A percentile compares a stretch with the other conserved stretches of the same genome.
Conservation (phyloP, 2,797 vertebrate genomes). For the Strix occidentalis region DNA sequence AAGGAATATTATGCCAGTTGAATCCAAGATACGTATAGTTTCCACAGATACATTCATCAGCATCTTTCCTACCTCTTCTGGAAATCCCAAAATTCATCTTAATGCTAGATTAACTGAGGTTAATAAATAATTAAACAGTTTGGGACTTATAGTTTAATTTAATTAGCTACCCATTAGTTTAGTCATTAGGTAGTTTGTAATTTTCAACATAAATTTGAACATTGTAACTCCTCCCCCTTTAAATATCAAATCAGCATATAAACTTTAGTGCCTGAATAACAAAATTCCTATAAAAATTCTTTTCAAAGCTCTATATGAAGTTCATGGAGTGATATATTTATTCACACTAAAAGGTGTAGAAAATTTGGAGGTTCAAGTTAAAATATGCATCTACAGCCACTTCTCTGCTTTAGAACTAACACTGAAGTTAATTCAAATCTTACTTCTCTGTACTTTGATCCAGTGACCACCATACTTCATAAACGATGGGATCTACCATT, state of each 20-base stretch:
- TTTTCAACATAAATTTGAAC: not conserved
- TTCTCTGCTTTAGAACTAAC: not conserved
- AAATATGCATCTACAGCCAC: not conserved
- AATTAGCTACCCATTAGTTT: not conserved
- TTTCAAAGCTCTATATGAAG: not conserved
- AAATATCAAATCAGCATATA: not conserved
- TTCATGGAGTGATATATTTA: not conserved
- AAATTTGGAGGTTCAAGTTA: not conserved
- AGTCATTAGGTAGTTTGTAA: not conserved
- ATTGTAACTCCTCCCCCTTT: not conserved
- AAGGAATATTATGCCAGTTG: not conserved
- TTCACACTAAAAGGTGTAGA: not conserved
- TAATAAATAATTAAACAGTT: not conserved
- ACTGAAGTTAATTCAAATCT: not conserved
- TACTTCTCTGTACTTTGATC: not conserved
- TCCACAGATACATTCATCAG: not conserved
- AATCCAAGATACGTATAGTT: not conserved
- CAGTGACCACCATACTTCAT: not conserved
- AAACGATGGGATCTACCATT: not conserved
- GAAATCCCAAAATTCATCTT: not conserved
- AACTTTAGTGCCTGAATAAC: not conserved
- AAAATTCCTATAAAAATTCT: not conserved
- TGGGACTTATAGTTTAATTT: not conserved
- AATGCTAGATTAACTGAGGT: not conserved
- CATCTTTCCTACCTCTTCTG: not conserved